Percentiles rank a stretch among this genome's conserved stretches.
Conservation (phyloP, 2,888 invertebrate genomes). For the Macrosiphum euphorbiae region DNA sequence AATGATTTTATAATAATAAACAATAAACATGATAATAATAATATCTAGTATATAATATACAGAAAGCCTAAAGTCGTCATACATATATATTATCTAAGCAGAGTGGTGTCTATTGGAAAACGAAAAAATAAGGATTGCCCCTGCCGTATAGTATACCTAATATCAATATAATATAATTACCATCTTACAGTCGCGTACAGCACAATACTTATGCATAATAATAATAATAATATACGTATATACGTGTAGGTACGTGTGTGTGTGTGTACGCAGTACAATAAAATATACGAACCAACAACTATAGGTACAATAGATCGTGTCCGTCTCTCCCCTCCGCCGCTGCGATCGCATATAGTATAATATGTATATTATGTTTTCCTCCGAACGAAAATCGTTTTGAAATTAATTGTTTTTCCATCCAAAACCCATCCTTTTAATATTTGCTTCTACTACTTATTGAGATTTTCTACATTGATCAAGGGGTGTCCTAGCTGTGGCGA, state of each 20-base stretch:
- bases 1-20: background rate
- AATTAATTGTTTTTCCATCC: slow-evolving; percentile 33
- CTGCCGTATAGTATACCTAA: background rate
- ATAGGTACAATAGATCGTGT: slow-evolving; percentile 13
- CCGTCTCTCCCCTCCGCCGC: slow-evolving; percentile 35
- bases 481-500: too few species aligned
- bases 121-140: background rate
- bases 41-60: background rate
- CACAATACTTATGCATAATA: background rate
- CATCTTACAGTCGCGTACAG: background rate
- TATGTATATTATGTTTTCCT: background rate
- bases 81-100: background rate
- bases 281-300: background rate
- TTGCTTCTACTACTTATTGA: background rate
- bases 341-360: slow-evolving; percentile 17
- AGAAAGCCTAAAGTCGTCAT: background rate
- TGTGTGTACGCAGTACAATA: background rate
- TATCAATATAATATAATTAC: slow-evolving; percentile 23
- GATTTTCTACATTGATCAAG: too few species aligned
- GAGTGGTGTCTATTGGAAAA: slow-evolving; percentile 7
- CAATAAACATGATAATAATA: background rate
- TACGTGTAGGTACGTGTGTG: background rate
- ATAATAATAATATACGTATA: background rate
- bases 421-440: too few species aligned
- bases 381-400: slow-evolving; percentile 40